phyloP scores from a whole-genome alignment of 2,888 invertebrate genomes.

The Drosophila cognata region DNA sequence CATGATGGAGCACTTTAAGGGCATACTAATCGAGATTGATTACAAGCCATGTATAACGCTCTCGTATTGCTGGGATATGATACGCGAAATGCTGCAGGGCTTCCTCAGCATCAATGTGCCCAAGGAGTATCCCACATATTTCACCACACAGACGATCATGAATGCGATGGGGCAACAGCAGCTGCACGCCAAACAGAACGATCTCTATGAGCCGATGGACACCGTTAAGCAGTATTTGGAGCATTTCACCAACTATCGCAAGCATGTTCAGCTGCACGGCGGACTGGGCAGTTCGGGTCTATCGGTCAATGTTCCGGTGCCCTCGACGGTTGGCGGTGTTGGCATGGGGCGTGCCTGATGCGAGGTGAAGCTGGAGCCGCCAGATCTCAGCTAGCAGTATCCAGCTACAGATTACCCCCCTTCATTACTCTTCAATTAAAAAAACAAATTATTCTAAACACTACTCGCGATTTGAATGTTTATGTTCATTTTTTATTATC shows the following conservation, averaged over 20 bases:
- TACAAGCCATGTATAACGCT: conserved; percentile 96
- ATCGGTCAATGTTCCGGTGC: conserved; percentile 34
- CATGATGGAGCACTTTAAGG: conserved; percentile 96
- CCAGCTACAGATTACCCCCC: conserved; percentile 8
- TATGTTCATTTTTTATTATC: conserved; percentile 26
- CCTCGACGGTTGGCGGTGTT: conserved; percentile 32
- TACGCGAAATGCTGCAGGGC: conserved; percentile 96
- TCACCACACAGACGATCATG: conserved; percentile 80
- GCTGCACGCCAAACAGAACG: conserved; percentile 82
- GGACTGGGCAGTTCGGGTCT: conserved; percentile 39
- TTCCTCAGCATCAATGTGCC: conserved; percentile 92
- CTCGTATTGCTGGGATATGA: conserved; percentile 94
- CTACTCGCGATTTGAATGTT: not conserved
- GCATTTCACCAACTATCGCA: conserved; percentile 95
- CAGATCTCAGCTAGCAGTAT: conserved; percentile 43
- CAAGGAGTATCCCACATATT: conserved; percentile 89
- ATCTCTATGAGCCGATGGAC: conserved; percentile 93
- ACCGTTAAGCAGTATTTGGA: conserved; percentile 97
- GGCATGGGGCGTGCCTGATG: conserved; percentile 64
- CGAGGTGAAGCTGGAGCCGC: conserved; percentile 70
- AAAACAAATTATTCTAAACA: not conserved
- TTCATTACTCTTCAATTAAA: not conserved
- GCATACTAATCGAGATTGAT: conserved; percentile 96
- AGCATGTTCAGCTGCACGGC: conserved; percentile 85
- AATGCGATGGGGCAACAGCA: conserved; percentile 82